A percentile compares a stretch with the other conserved stretches of the same genome.
Conservation (phyloP, 2,113 vertebrate species). For the Podarcis muralis region DNA sequence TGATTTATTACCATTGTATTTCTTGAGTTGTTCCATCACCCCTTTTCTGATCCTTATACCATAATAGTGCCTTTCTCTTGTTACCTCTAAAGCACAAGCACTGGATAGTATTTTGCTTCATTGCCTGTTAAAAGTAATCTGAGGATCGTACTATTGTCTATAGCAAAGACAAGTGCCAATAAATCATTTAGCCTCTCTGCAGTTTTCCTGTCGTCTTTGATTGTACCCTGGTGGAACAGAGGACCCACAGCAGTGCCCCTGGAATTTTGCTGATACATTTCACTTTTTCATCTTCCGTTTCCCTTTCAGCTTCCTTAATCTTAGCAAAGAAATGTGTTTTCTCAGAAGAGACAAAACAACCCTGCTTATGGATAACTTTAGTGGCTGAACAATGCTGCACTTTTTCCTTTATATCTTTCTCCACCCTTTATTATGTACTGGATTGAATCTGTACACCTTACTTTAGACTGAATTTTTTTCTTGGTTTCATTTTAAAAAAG, state of each 20-base stretch:
- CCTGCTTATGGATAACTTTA: constrained; percentile 8
- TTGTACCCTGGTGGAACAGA: constrained; percentile 47
- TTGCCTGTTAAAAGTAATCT: constrained; percentile 30
- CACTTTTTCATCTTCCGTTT: constrained; percentile 51
- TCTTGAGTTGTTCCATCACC: constrained; percentile 52
- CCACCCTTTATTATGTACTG: constrained; percentile 32
- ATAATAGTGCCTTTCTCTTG: constrained; percentile 41
- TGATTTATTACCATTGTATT: constrained; percentile 53
- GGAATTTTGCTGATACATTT: constrained; percentile 52
- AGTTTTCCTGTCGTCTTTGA: constrained; percentile 59
- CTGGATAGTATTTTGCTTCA: constrained; percentile 28
- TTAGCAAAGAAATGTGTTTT: constrained; percentile 33
- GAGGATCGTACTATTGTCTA: constrained; percentile 16
- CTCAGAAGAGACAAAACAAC: constrained; percentile 32
- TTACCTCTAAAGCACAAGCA: constrained; percentile 53
- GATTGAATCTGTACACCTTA: not conserved
- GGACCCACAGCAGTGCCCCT: constrained; percentile 25
- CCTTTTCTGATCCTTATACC: constrained; percentile 52
- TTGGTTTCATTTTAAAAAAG: not conserved
- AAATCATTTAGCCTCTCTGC: constrained; percentile 52
- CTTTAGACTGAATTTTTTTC: not conserved
- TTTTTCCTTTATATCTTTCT: constrained; percentile 20
- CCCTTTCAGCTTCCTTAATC: constrained; percentile 26
- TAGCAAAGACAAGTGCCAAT: constrained; percentile 37
- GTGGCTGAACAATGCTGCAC: constrained; percentile 11